phyloP scores from a whole-genome alignment of 1,140 invertebrate genomes.

The Oryctes rhinoceros region DNA sequence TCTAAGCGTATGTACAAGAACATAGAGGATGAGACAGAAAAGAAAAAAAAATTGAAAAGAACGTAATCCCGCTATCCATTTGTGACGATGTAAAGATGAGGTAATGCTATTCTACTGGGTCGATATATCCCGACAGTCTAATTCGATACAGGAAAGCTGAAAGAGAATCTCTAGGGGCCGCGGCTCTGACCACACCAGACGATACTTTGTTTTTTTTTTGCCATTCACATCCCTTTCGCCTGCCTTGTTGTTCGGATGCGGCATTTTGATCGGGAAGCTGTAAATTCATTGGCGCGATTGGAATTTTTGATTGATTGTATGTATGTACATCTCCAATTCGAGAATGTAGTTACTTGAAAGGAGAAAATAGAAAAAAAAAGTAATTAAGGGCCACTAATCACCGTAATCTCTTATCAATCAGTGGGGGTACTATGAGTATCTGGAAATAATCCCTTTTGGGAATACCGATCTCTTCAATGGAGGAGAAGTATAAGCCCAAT shows the following conservation, averaged over 20 bases:
- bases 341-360: background rate
- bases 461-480: background rate
- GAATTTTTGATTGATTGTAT: background rate
- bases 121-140: slow-evolving; percentile 38
- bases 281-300: background rate
- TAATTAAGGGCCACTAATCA: slow-evolving; percentile 5
- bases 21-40: too few relatives aligned
- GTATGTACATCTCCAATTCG: background rate
- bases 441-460: slow-evolving; percentile 8
- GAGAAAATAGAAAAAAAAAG: background rate
- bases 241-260: background rate
- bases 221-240: background rate
- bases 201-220: background rate
- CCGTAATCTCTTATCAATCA: slow-evolving; percentile 5
- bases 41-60: slow-evolving; percentile 9
- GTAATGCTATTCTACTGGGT: slow-evolving; percentile 32
- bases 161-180: slow-evolving; percentile 26
- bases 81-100: slow-evolving; percentile 38
- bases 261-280: background rate
- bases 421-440: background rate
- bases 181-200: slow-evolving; percentile 13
- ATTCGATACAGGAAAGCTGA: slow-evolving; percentile 36
- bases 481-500: background rate
- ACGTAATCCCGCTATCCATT: slow-evolving; percentile 29
- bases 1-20: too few relatives aligned